Base-by-base conservation (phyloP, 2,113 vertebrate genomes). In the Phoxinus phoxinus region DNA sequence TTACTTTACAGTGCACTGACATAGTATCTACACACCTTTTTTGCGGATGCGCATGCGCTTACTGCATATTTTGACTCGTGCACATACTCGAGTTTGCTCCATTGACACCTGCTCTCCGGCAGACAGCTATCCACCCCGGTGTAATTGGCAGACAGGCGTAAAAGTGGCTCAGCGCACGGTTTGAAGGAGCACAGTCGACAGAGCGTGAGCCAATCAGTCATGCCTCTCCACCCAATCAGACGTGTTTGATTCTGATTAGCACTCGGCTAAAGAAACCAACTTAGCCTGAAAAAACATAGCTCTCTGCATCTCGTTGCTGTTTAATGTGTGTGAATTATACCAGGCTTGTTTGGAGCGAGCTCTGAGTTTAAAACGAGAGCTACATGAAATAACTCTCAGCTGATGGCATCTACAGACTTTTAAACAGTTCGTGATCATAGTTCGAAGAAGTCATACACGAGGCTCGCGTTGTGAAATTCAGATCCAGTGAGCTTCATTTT, bases 181-280 rank as follows among this genome's bases (percentile, higher is more conserved):
- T 84, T 83, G 87, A 72, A 78, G 53, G 77, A 87, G 67, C 48
- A 87, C 80, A 87, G 77, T 61, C 79, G 72, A 86, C 86, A 85
- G 87, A 88, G 87, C 80, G 65, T 84, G 85, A 88, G 84, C 87
- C 87, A 90, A 88, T 88, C 90, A 89, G 88, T 88, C 86, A 89
- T 87, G 85, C 89, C 83, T 90, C 85, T 88, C 87, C 84, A 81
- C 67, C 85, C 87, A 89, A 87, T 90, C 87, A 88, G 90, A 88
- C 88, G 61, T 83, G 88, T 90, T 87, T 89, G 86, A 87, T 89
- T 89, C 89, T 82, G 87, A 87, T 85, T 87, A 82, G 85, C 69
- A 87, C 83, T 73, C 83, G 6, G 86, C 85, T 86, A 88, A 90
- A 87, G 79, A 79, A 86, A 81, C 61, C 80, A 81, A 85, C 84